Percentiles rank a stretch among this genome's conserved stretches.
These are phyloP conservation scores for Mactra quadrangularis DNA, from an alignment of 1,140 invertebrate genomes.

Conservation along the genomic window DNA sequence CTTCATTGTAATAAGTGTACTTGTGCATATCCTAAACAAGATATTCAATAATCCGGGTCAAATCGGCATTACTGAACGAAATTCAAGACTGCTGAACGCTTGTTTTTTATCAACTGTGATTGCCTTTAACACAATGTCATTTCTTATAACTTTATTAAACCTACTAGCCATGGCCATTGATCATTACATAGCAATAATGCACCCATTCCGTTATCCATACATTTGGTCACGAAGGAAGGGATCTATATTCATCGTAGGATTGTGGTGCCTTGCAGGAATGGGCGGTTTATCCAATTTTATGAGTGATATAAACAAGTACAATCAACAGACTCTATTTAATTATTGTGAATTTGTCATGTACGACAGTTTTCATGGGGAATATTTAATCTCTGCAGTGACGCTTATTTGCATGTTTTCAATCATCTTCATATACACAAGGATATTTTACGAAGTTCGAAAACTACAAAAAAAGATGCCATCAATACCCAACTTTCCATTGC, in stretches of 20 bases:
- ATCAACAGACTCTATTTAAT: conserved; percentile 75
- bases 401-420: conserved; percentile 83
- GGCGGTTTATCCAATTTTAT: conserved; percentile 84
- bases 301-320: conserved; percentile 67
- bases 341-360: conserved; percentile 83
- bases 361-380: conserved; percentile 77
- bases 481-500: conserved; percentile 61
- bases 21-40: conserved; percentile 70
- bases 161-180: conserved; percentile 88
- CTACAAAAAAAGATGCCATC: conserved; percentile 51
- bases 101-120: conserved; percentile 70
- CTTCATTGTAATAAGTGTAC: conserved; percentile 70
- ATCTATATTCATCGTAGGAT: conserved; percentile 87
- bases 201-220: conserved; percentile 92
- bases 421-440: conserved; percentile 71
- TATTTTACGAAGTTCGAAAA: conserved; percentile 69
- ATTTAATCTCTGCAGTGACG: conserved; percentile 80
- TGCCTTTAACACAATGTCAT: conserved; percentile 70
- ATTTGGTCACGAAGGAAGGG: conserved; percentile 86
- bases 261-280: conserved; percentile 86
- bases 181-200: conserved; percentile 93
- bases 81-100: conserved; percentile 58
- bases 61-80: conserved; percentile 3
- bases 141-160: conserved; percentile 86
- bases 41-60: conserved; percentile 65